Evolutionary conservation across 2,888 invertebrate species (phyloP), one percentile per base, ranked within the genome.

Genomic region (Colostygia pectinataria): DNA sequence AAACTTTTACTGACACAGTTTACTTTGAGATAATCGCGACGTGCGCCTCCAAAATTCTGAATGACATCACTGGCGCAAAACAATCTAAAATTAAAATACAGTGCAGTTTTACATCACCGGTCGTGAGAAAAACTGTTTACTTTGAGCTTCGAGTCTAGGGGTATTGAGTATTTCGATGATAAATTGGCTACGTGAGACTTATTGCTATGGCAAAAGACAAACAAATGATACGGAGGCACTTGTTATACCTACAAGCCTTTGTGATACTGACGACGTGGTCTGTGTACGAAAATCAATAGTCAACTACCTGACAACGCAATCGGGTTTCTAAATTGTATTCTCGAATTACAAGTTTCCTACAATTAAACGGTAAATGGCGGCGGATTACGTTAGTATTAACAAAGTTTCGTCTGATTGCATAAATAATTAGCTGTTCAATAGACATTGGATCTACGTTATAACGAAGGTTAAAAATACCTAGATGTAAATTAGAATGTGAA

Each of bases 41-140:
- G 24, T 38, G 43, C 50, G 43, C 15, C 28, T 36, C 8, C 40
- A 33, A 53, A 66, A 65, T 62, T 44, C 54, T 53, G 43, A 57
- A 61, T 76, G 73, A 75, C 71, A 70, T 76, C 79, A 75, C 55
- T 58, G 58, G 43, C 57, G 59, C 58, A 49, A 55, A 58, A 53
- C 48, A 45, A 33, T 46, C 51, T 68, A 69, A 69, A 71, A 66
- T 68, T 70, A 68, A 64, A 66, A 63, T 55, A 64, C 44, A 43
- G 46, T 55, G 60, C 63, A 67, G 53, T 56, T 27, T 10, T 54
- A 57, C 65, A 59, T 55, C 49, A 51, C 29, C 39, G 49, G 28
- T 45, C 25, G n/a, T n/a, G n/a, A 18, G 44, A 51, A 52, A 36
- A 45, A 50, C 27, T 59, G 56, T 55, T 56, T 51, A 50, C 51